A percentile compares a stretch with the other conserved stretches of the same genome.
Conservation (phyloP, 1,140 invertebrate species). For the Chironomus tepperi region DNA sequence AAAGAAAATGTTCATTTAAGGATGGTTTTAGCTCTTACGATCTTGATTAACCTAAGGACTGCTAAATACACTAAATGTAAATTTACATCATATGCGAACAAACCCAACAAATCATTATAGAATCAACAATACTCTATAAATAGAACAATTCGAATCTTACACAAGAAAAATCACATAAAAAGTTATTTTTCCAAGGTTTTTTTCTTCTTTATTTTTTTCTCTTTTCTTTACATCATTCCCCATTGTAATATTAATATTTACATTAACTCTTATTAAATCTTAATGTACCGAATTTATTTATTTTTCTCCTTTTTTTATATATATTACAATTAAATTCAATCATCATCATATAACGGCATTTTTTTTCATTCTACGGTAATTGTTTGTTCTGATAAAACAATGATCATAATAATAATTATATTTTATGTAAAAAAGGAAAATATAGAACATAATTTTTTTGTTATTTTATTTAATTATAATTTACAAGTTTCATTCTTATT, state of each 20-base stretch:
- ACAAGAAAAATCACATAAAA: too few relatives aligned
- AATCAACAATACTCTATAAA: too few relatives aligned
- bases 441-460: neutral
- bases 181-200: too few relatives aligned
- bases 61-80: too few relatives aligned
- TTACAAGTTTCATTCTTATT: neutral
- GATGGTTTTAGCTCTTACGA: too few relatives aligned
- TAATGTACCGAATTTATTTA: neutral
- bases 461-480: constrained; percentile 3
- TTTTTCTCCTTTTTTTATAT: neutral
- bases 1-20: too few relatives aligned
- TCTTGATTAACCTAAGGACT: too few relatives aligned
- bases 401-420: too few relatives aligned
- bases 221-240: neutral
- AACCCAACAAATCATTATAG: too few relatives aligned
- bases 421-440: neutral
- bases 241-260: neutral
- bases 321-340: constrained; percentile 15
- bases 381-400: neutral
- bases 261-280: neutral
- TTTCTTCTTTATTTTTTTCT: too few relatives aligned
- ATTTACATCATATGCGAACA: too few relatives aligned
- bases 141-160: too few relatives aligned
- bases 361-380: neutral
- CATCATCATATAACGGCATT: neutral